These are phyloP conservation scores for Synanthedon andrenaeformis DNA, from an alignment of 2,888 invertebrate species.

Conservation along the genomic window DNA sequence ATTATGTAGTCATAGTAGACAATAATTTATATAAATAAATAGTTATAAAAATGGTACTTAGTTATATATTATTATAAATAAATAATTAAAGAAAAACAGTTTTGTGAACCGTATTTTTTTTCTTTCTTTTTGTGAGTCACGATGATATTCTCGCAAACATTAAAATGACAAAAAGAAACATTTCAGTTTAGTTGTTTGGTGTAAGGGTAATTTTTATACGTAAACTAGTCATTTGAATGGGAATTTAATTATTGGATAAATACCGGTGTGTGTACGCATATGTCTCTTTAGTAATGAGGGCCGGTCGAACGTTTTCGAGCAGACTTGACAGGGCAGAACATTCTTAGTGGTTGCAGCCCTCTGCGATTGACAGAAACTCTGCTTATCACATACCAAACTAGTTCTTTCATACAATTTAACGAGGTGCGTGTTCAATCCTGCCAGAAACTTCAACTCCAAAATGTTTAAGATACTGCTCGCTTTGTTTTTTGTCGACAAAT, in stretches of 20 bases:
- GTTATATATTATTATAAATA: no score
- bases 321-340: constrained; percentile 70
- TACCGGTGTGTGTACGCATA: constrained; percentile 77
- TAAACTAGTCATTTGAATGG: no score
- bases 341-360: constrained; percentile 30
- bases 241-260: neutral
- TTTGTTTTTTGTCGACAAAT: constrained; percentile 40
- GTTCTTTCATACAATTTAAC: constrained; percentile 52
- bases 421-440: constrained; percentile 51
- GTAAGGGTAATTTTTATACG: no score
- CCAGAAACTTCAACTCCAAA: constrained; percentile 50
- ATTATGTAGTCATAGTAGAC: no score
- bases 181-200: no score
- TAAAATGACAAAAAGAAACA: no score
- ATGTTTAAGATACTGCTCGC: constrained; percentile 32
- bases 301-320: constrained; percentile 76
- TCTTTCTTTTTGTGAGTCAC: no score
- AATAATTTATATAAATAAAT: no score
- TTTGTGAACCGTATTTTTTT: no score
- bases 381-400: constrained; percentile 24
- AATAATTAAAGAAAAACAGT: no score
- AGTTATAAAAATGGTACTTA: no score
- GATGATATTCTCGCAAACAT: no score
- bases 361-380: constrained; percentile 16
- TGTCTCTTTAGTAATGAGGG: constrained; percentile 76